Conservation (phyloP, 2,113 vertebrate genomes). For the Oxygymnocypris stewartii region DNA sequence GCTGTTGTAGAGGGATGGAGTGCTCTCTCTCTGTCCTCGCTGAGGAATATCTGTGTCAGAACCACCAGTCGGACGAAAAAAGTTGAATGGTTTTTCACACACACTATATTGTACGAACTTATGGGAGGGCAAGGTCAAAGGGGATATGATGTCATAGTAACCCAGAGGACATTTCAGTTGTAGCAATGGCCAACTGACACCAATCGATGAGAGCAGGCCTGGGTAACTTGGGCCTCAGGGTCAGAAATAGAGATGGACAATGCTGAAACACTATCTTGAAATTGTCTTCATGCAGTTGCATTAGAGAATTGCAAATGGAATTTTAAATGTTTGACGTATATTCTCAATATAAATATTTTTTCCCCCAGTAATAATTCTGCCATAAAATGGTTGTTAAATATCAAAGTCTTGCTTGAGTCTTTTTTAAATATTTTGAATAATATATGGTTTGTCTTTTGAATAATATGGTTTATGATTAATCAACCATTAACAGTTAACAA, state of each 20-base stretch:
- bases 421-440: no score
- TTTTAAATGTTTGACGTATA: neutral
- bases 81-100: constrained; percentile 11
- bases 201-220: constrained; percentile 53
- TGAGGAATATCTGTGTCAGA: constrained; percentile 18
- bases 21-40: constrained; percentile 32
- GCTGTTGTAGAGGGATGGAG: constrained; percentile 33
- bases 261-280: constrained; percentile 39
- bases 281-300: constrained; percentile 15
- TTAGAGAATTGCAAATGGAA: neutral
- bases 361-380: neutral
- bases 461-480: no score
- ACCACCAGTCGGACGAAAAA: constrained; percentile 16
- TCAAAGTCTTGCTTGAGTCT: neutral
- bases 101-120: constrained; percentile 24
- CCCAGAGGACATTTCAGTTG: constrained; percentile 52
- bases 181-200: constrained; percentile 57
- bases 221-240: constrained; percentile 51
- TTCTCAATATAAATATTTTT: neutral
- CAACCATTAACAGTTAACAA: no score
- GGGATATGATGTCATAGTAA: constrained; percentile 50
- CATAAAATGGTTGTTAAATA: neutral
- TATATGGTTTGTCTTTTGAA: no score
- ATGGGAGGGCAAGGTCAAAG: constrained; percentile 57
- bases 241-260: constrained; percentile 55